Evolutionary conservation across 2,797 vertebrate genomes (phyloP).

Genomic region (Geotrypetes seraphini): DNA sequence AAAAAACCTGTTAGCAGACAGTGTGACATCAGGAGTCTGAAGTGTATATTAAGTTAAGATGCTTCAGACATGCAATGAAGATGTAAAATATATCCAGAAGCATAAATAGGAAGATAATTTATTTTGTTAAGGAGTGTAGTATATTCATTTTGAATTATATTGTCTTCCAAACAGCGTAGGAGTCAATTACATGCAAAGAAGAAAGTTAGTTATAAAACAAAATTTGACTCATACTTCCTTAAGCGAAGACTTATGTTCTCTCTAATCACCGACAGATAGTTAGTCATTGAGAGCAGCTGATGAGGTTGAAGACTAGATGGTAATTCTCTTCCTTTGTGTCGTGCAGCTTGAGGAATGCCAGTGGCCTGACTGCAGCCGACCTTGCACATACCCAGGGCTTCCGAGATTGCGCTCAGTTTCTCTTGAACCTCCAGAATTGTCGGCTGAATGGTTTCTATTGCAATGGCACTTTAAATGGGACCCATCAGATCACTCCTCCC

Average conservation of each 20-base stretch:
- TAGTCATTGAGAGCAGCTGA: slow-evolving; percentile 52
- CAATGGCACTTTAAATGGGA: slow-evolving; percentile 68
- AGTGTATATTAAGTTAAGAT: slow-evolving; percentile 38
- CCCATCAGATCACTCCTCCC: slow-evolving; percentile 36
- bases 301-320: slow-evolving; percentile 20
- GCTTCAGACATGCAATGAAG: slow-evolving; percentile 43
- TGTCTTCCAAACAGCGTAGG: slow-evolving; percentile 49
- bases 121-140: slow-evolving; percentile 39
- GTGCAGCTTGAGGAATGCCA: slow-evolving; percentile 83
- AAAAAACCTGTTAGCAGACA: slow-evolving; percentile 25
- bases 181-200: slow-evolving; percentile 38
- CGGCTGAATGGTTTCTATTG: slow-evolving; percentile 67
- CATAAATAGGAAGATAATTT: slow-evolving; percentile 46
- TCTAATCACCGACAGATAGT: slow-evolving; percentile 49
- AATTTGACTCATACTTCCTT: slow-evolving; percentile 34
- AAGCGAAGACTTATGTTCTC: slow-evolving; percentile 39
- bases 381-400: slow-evolving; percentile 87
- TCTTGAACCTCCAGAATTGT: slow-evolving; percentile 81
- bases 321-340: slow-evolving; percentile 69
- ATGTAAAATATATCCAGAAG: slow-evolving; percentile 27
- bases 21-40: slow-evolving; percentile 39
- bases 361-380: slow-evolving; percentile 87
- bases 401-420: slow-evolving; percentile 78
- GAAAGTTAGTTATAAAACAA: slow-evolving; percentile 42
- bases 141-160: slow-evolving; percentile 40